Evolutionary conservation across 2,113 vertebrate species (phyloP).

Genomic region (Zosterops pallidus): DNA sequence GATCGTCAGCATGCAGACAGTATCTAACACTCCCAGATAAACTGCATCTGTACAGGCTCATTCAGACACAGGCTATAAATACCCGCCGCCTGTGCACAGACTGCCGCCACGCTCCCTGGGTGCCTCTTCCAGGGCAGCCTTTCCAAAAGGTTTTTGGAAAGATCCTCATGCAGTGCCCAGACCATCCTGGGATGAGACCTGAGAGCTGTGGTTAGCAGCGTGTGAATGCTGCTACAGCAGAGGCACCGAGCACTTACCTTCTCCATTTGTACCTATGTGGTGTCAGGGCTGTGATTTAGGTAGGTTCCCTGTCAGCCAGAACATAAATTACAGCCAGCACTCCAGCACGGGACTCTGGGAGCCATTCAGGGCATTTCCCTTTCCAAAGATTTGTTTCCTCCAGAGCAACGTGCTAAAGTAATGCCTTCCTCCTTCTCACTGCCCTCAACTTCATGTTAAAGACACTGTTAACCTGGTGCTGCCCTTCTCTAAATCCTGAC

Average conservation of each 20-base stretch:
- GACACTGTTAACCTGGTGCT: constrained; percentile 11
- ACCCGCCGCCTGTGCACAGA: neutral
- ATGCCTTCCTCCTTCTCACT: constrained; percentile 46
- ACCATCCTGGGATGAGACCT: rapidly evolving
- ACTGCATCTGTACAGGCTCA: constrained; percentile 43
- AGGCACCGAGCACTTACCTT: neutral
- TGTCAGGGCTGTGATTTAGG: constrained; percentile 46
- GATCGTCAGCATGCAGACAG: constrained; percentile 7
- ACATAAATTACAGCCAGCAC: constrained; percentile 43
- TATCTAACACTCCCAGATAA: constrained; percentile 32
- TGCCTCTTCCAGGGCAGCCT: neutral
- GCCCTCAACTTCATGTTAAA: neutral
- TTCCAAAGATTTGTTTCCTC: constrained; percentile 54
- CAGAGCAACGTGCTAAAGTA: neutral
- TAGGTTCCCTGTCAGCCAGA: neutral
- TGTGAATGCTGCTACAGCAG: neutral
- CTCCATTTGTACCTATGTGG: neutral
- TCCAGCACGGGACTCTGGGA: neutral
- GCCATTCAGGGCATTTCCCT: constrained; percentile 43
- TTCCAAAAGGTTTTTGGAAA: neutral
- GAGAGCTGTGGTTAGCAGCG: neutral
- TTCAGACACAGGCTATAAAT: constrained; percentile 50
- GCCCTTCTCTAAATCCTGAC: constrained; percentile 26
- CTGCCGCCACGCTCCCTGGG: neutral
- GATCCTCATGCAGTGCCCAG: neutral